These are phyloP conservation scores for Hyperoplus lanceolatus DNA, from an alignment of 2,797 vertebrate genomes.

Conservation along the genomic window DNA sequence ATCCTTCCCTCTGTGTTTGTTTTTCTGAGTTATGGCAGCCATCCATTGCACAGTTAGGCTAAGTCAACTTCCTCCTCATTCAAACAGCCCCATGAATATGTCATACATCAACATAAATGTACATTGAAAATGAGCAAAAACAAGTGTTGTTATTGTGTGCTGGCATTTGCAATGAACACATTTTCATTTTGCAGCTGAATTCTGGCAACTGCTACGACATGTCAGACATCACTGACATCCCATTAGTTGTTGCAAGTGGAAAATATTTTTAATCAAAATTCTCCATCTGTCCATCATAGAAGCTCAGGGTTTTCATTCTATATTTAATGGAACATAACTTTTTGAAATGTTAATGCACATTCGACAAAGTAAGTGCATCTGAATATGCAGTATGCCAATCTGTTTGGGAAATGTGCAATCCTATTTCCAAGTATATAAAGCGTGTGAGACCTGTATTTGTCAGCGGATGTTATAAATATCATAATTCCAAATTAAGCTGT, in stretches of 20 bases:
- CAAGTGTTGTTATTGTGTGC: neutral
- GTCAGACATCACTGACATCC: slow-evolving; percentile 4
- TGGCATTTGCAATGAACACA: neutral
- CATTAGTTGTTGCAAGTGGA: neutral
- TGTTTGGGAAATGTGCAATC: neutral
- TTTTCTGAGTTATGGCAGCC: neutral
- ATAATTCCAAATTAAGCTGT: slow-evolving; percentile 18
- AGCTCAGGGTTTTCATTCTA: slow-evolving; percentile 2
- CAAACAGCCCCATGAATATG: neutral
- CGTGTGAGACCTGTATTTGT: slow-evolving; percentile 16
- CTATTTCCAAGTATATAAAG: neutral
- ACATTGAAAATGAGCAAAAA: neutral
- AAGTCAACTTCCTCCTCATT: neutral
- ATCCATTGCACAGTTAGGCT: neutral
- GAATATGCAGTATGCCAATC: neutral
- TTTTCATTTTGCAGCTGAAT: neutral
- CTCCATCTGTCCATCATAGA: neutral
- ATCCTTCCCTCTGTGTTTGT: neutral
- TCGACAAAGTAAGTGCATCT: neutral
- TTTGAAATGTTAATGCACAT: neutral
- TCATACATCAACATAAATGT: neutral
- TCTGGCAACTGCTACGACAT: neutral
- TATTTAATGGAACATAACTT: neutral
- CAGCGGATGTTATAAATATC: slow-evolving; percentile 25
- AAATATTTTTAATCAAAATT: slow-evolving; percentile 6